Conservation (phyloP, 2,797 vertebrate genomes). For the Dipus sagitta region DNA sequence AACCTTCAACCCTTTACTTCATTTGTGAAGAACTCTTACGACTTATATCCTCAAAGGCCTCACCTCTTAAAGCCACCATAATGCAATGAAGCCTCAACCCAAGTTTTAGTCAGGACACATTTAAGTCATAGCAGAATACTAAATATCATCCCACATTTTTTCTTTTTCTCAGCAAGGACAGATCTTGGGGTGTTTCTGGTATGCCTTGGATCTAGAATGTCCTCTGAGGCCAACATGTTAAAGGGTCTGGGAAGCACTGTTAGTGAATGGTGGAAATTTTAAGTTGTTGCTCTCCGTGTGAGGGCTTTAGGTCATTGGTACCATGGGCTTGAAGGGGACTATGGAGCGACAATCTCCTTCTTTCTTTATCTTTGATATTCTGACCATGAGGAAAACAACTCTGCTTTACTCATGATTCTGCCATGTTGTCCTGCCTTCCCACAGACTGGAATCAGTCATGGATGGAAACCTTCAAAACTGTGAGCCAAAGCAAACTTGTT, state of each 20-base stretch:
- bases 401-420: not conserved
- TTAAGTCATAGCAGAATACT: not conserved
- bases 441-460: not conserved
- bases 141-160: not conserved
- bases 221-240: not conserved
- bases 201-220: not conserved
- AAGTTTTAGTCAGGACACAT: not conserved
- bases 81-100: not conserved
- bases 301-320: not conserved
- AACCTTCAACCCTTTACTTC: not conserved
- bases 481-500: not conserved
- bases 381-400: not conserved
- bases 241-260: not conserved
- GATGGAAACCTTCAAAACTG: not conserved
- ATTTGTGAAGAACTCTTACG: not conserved
- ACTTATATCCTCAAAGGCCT: not conserved
- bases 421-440: not conserved
- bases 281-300: not conserved
- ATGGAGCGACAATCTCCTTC: not conserved
- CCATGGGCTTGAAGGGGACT: not conserved
- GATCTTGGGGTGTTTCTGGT: not conserved
- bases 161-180: not conserved
- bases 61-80: not conserved
- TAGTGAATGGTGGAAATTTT: not conserved
- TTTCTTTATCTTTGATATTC: not conserved